Base-by-base conservation (phyloP, 2,113 vertebrate species). In the Poeciliopsis prolifica region DNA sequence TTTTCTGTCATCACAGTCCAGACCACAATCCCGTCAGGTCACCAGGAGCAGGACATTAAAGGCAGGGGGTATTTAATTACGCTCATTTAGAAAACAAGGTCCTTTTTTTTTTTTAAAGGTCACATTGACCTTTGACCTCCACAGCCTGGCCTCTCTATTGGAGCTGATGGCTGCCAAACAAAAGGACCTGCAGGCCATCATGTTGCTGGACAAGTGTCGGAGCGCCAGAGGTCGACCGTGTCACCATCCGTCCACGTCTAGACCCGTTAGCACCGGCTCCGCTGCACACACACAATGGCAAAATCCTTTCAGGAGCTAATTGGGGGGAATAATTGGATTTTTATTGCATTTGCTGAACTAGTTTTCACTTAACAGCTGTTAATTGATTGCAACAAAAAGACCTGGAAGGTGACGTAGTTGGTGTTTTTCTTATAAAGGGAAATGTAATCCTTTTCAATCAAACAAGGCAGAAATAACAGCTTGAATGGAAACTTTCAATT, bases 1-100 rank as follows among this genome's bases (percentile, higher is more conserved):
- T 54, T 7, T 48, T 17, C 17, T 48, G 17, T 48, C 44, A 28
- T 58, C 24, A 1, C 19, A 58, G 51, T 58, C 51, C 51, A 58
- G 51, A n/a, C 22, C 26, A 60, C 33, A 48, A 70, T 58, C 29
- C 5, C 1, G 5, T 70, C 61, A 8, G 63, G 63, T 86, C 80
- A 75, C 11, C 72, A 24, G 62, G 19, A 30, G 40, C 19, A 72
- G 58, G 61, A 72, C 37, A 77, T 48, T n/a, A 13, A 24, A 31
- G 62, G 37, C 9, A n/a, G 75, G 64, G 70, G 64, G 60, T 42
- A 12, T 78, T 84, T 85, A 79, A 88, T 87, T 83, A 64, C 76
- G 68, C 85, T 92, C 92, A 92, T 92, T 86, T 89, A 89, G 86
- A 90, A 87, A 91, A 92, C 87, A 84, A 91, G 81, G 72, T 74